Conservation (phyloP, 2,113 vertebrate genomes). For the Trematocara unimaculatum region DNA sequence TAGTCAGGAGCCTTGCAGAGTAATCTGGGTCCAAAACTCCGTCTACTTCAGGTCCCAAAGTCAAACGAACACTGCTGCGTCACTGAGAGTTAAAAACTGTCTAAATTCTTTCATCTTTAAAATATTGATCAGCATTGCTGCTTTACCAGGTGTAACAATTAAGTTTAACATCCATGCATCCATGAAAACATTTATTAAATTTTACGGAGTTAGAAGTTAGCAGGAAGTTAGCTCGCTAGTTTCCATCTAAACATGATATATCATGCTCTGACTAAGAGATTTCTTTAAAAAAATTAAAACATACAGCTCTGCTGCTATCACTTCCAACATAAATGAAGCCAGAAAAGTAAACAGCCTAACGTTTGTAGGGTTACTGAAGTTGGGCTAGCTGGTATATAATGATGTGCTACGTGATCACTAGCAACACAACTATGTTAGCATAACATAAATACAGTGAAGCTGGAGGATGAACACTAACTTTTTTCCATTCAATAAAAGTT, state of each 20-base stretch:
- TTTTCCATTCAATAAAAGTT: not conserved
- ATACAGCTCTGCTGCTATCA: not conserved
- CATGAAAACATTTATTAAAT: not conserved
- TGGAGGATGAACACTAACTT: not conserved
- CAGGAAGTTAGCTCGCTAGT: not conserved
- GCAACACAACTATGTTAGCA: not conserved
- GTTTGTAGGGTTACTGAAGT: not conserved
- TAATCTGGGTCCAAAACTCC: not conserved
- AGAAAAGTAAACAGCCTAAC: not conserved
- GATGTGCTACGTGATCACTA: not conserved
- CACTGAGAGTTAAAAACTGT: not conserved
- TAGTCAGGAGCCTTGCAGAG: not conserved
- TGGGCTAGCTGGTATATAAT: not conserved
- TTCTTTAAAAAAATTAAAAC: not conserved
- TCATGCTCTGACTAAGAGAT: not conserved
- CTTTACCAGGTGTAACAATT: not conserved
- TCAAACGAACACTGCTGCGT: not conserved
- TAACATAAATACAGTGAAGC: not conserved
- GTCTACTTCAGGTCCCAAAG: not conserved
- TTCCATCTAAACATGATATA: not conserved
- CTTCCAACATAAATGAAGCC: not conserved
- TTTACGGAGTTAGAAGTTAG: not conserved
- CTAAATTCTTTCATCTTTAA: not conserved
- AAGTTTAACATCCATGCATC: not conserved
- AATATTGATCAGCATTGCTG: not conserved